Base-by-base conservation (phyloP, 1,140 invertebrate species). In the Battus philenor region DNA sequence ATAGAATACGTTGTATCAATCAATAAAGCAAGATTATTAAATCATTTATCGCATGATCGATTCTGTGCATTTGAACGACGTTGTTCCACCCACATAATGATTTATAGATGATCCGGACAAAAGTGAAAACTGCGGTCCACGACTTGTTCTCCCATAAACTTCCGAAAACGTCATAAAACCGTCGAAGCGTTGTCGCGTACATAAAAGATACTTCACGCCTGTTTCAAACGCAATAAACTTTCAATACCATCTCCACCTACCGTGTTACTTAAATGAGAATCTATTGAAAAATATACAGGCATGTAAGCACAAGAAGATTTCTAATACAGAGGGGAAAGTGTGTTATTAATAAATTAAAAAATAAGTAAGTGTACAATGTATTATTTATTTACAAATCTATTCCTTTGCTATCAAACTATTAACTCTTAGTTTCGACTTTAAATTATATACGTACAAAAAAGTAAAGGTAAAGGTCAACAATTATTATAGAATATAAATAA, bases 151-250 rank as follows among this genome's bases (percentile, higher is more conserved):
- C 33, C 27, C 27, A 43, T 18, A 30, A 43, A 43, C 18, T 27
- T 30, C 26, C 15, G 27, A 43, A 17, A 43, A 30, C 39, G 9
- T 43, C 39, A 43, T 43, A 43, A 43, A 43, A 31, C 16, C 26
- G 16, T 43, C 20, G 27, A 43, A 30, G n/a, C 13, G 26, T 43
- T 18, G 18, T 36, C 27, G 39, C 26, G 30, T 9, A 30, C 13
- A 15, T 43, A 15, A 43, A 43, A 17, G 16, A 22, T 10, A 33
- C 31, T 33, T 33, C 15, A 33, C 33, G 33, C 33, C 9, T 36
- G 9, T 16, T 36, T 36, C 20, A 9, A 36, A 36, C 11, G 15
- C 9, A 22, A 6, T 18, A 22, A 36, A 36, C 17, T 36, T 22
- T 36, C 33, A 36, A 20, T 18, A 36, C 8, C 5, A 5, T 36